These are phyloP conservation scores for Vulpes vulpes DNA, from an alignment of 2,113 vertebrate genomes.

Conservation along the genomic window DNA sequence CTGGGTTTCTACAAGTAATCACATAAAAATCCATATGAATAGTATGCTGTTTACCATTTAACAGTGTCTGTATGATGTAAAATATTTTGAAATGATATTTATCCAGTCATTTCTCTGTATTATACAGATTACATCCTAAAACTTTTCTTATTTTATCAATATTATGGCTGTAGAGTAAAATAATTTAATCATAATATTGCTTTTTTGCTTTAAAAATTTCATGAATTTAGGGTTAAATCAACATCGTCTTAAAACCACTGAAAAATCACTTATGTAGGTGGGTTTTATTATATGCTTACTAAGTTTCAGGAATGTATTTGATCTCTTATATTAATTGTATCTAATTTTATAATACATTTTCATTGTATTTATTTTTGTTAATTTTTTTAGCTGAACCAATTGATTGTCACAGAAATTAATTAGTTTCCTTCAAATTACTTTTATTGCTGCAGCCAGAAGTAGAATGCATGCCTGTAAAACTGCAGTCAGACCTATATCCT, in stretches of 20 bases:
- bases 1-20: not conserved
- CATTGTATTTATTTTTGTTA: conserved; percentile 10
- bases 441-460: not conserved
- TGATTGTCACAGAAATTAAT: not conserved
- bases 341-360: not conserved
- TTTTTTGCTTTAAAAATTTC: not conserved
- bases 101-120: not conserved
- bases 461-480: not conserved
- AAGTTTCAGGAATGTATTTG: not conserved
- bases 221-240: not conserved
- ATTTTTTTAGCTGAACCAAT: conserved; percentile 31
- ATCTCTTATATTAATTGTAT: not conserved
- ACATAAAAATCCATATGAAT: not conserved
- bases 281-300: not conserved
- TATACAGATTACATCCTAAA: not conserved
- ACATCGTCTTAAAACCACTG: not conserved
- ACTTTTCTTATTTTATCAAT: not conserved
- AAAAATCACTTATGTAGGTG: not conserved
- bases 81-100: not conserved
- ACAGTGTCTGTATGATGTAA: not conserved
- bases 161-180: not conserved
- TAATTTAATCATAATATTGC: not conserved
- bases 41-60: not conserved
- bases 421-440: not conserved
- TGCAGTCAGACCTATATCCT: not conserved